Base-by-base conservation (phyloP, 2,113 vertebrate genomes). In the Arenaria interpres region DNA sequence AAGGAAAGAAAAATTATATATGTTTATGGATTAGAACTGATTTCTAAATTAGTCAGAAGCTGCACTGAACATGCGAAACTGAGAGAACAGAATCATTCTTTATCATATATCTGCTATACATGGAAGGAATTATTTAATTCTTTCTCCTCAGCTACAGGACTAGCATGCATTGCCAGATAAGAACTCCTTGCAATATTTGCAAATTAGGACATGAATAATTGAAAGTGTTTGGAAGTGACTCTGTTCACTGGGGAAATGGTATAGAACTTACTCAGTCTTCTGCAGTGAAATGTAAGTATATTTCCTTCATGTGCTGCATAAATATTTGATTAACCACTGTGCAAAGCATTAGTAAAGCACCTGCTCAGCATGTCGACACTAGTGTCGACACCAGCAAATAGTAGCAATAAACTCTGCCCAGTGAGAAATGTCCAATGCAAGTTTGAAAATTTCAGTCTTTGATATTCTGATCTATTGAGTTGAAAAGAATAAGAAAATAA, bases 301-400 rank as follows among this genome's bases (percentile, higher is more conserved):
- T 85, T 96, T 96, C 32, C 85, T 96, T 96, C 88, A 79, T 85
- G 28, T 71, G 69, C 25, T 73, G 35, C 87, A 96, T 95, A 96
- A 97, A 96, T 97, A 92, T 97, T 97, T 96, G 59, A 96, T 85
- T 85, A 95, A 89, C 54, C 82, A 78, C 85, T 81, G 64, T 69
- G 88, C 51, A 93, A 93, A 91, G 53, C 76, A 83, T 87, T 90
- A 90, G 88, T 84, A 94, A 92, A 86, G 75, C 60, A 60, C 88
- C 91, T 81, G 19, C 57, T 91, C 86, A 91, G 50, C n/a, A 69
- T 41, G 39, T 41, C 39, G 39, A 41, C 39, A 41, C 39, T 41
- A 12, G 39, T 41, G 39, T 41, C 39, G 39, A 95, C 76, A 92
- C 23, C n/a, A 77, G 32, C 67, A 94, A 96, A 92, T 19, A 85